phyloP scores from a whole-genome alignment of 1,140 invertebrate genomes.

The Littorina saxatilis region DNA sequence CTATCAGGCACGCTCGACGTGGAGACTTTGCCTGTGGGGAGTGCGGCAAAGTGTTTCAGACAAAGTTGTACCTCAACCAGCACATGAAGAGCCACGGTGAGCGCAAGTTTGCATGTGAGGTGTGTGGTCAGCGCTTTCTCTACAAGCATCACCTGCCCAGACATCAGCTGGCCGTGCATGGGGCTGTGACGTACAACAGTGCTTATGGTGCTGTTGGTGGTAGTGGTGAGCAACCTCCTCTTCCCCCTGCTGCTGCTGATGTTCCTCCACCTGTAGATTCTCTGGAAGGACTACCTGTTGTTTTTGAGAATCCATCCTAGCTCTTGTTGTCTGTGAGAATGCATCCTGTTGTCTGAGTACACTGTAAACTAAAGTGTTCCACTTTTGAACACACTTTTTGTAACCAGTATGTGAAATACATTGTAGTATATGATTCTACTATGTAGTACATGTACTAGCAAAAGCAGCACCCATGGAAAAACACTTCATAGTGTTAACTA shows the following conservation, averaged over 20 bases:
- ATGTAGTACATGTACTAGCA: too few relatives aligned
- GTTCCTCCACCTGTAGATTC: not conserved
- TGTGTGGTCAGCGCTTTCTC: constrained; percentile 41
- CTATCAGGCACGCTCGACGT: constrained; percentile 14
- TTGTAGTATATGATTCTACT: too few relatives aligned
- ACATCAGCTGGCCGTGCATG: constrained; percentile 40
- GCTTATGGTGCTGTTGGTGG: too few relatives aligned
- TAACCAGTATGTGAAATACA: too few relatives aligned
- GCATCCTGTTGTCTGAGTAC: too few relatives aligned
- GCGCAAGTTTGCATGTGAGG: constrained; percentile 44
- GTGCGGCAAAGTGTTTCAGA: constrained; percentile 44
- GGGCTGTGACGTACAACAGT: constrained; percentile 5
- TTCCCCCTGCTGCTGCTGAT: too few relatives aligned
- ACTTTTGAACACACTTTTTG: too few relatives aligned
- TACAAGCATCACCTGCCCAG: constrained; percentile 45
- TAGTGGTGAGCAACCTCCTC: too few relatives aligned
- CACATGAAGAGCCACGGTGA: constrained; percentile 46
- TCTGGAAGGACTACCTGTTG: not conserved
- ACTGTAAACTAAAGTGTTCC: too few relatives aligned
- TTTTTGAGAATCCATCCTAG: not conserved
- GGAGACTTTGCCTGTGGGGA: constrained; percentile 36
- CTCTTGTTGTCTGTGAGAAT: too few relatives aligned
- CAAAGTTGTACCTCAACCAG: constrained; percentile 35
- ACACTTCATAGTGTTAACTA: too few relatives aligned
- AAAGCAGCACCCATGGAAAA: too few relatives aligned